Evolutionary conservation across 2,888 invertebrate species (phyloP).

Genomic region (Stenoptilia bipunctidactyla): DNA sequence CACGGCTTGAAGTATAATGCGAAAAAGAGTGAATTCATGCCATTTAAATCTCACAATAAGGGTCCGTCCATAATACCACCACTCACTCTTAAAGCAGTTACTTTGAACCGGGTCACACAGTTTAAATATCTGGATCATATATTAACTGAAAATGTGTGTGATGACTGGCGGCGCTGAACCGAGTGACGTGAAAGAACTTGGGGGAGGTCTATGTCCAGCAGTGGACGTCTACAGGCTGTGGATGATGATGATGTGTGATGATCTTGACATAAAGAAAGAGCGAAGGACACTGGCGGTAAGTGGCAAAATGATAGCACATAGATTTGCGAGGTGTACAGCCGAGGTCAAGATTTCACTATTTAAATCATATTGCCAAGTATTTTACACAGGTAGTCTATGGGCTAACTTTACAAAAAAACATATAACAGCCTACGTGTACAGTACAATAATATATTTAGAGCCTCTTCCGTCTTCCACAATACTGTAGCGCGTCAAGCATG

Average conservation of each 20-base stretch:
- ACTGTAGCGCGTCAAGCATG: conserved; percentile 1
- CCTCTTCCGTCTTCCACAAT: conserved; percentile 4
- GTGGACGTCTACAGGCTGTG: too few relatives aligned
- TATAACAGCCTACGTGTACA: not conserved
- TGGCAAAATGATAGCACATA: conserved; percentile 6
- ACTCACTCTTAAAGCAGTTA: not conserved
- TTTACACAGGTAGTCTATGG: conserved; percentile 2
- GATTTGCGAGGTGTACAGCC: not conserved
- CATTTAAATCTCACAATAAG: not conserved
- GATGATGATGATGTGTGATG: too few relatives aligned
- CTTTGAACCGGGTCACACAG: not conserved
- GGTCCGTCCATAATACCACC: conserved; percentile 2
- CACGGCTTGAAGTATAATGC: too few relatives aligned
- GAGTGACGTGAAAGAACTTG: too few relatives aligned
- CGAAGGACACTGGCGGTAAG: conserved; percentile 7
- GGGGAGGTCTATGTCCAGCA: too few relatives aligned
- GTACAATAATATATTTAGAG: conserved; percentile 5
- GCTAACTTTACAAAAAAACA: not conserved
- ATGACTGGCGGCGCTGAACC: too few relatives aligned
- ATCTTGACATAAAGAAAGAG: conserved; percentile 4
- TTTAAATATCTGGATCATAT: conserved; percentile 3
- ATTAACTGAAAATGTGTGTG: too few relatives aligned
- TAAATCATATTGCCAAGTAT: conserved; percentile 2
- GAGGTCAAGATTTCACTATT: conserved; percentile 1
- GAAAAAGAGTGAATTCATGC: too few relatives aligned